Conservation (phyloP, 2,888 invertebrate genomes). For the Pristionchus fissidentatus region DNA sequence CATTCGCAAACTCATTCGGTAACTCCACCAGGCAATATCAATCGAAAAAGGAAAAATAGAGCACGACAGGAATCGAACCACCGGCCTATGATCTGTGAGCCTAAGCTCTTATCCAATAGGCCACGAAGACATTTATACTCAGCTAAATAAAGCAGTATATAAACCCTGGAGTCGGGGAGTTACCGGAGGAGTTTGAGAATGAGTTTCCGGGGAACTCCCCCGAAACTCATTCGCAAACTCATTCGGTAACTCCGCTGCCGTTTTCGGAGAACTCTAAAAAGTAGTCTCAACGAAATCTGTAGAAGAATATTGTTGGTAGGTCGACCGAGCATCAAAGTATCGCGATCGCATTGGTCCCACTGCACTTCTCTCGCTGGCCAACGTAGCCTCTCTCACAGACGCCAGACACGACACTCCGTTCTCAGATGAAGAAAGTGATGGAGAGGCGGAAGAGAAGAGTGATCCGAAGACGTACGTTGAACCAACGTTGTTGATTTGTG, state of each 20-base stretch:
- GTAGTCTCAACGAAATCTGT: neutral
- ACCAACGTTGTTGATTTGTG: too few species aligned
- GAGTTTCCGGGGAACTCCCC: too few species aligned
- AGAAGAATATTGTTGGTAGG: neutral
- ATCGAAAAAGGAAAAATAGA: neutral
- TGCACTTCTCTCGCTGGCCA: slow-evolving; percentile 57
- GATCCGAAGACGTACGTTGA: slow-evolving; percentile 59
- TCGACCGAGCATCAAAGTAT: slow-evolving; percentile 32
- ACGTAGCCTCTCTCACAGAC: slow-evolving; percentile 50
- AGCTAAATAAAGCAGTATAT: too few species aligned
- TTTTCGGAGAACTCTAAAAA: too few species aligned
- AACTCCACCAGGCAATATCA: too few species aligned
- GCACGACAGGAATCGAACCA: neutral
- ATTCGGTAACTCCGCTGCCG: neutral
- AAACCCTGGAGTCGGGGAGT: too few species aligned
- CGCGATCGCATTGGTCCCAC: slow-evolving; percentile 39
- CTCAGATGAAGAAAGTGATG: slow-evolving; percentile 58
- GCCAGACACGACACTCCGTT: neutral
- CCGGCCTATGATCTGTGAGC: too few species aligned
- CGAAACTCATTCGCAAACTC: too few species aligned
- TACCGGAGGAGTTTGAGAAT: too few species aligned
- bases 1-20: too few species aligned
- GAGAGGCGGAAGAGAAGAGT: slow-evolving; percentile 22
- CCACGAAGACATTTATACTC: too few species aligned
- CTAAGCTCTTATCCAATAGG: too few species aligned